Base-by-base conservation (phyloP, 2,113 vertebrate genomes). In the Crotalus helleri region DNA sequence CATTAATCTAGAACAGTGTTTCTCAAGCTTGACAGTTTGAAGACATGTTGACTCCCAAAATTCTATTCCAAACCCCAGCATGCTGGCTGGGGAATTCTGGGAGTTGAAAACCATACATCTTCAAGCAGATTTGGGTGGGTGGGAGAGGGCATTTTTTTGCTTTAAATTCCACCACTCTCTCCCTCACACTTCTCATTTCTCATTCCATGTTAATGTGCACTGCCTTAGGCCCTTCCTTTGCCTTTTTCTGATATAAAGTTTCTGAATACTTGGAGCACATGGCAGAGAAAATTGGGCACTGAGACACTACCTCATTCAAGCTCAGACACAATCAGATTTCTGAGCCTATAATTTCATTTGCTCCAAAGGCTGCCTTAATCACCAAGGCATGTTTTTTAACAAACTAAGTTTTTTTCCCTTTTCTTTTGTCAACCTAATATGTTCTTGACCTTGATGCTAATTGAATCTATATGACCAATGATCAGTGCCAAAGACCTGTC, bases 291-390 rank as follows among this genome's bases (percentile, higher is more conserved):
- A 98, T 97, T 94, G 97, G 97, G 96, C 96, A 96, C 93, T 92
- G 96, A 98, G 98, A 98, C 97, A 95, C 97, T 97, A 96, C 96
- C 96, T 98, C 96, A 96, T 97, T 97, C 97, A 93, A 96, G 94
- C 95, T 94, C 95, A 96, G 97, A 97, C 97, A 97, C 95, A 95
- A 97, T 97, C 96, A 96, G 95, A 96, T 97, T 96, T 96, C 97
- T 95, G 21, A 94, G 94, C 94, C 94, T 97, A 94, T 98, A 98
- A 98, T 98, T 97, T 97, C 94, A 96, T 98, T 98, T 98, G 96
- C 95, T 96, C 51, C 81, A 61, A 95, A 95, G 95, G 92, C 94
- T 93, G 93, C 94, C 95, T 94, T 98, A 96, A 97, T 97, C 96
- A 97, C 93, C 69, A 93, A 94, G 92, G 94, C 95, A 96, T 97